A percentile compares a stretch with the other conserved stretches of the same genome.
phyloP scores from a whole-genome alignment of 37 sponge, comb jelly and placozoan species.

The Aplysina aerophoba region DNA sequence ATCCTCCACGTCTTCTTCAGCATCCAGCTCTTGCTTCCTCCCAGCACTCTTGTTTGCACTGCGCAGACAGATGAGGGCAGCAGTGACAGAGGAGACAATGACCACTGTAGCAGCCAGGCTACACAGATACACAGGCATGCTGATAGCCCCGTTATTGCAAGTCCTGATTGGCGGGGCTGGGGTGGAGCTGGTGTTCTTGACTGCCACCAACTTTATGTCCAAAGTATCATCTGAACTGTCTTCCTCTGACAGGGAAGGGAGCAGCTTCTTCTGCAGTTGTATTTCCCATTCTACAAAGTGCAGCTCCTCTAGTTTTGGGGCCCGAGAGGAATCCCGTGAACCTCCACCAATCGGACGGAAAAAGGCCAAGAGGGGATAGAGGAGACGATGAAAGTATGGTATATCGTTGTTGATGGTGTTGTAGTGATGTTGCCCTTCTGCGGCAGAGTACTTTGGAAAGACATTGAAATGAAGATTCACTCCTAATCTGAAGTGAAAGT shows the following conservation, averaged over 20 bases:
- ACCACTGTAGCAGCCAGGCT: constrained; percentile 4
- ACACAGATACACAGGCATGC: constrained; percentile 24
- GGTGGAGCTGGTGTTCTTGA: background rate
- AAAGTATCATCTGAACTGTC: background rate
- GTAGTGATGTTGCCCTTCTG: background rate
- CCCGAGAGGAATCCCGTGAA: too few species aligned
- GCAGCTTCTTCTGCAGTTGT: background rate
- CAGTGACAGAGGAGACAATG: constrained; percentile 45
- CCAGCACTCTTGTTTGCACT: constrained; percentile 37
- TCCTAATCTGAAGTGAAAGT: constrained; percentile 21
- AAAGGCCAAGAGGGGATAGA: constrained; percentile 42
- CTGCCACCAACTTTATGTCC: background rate
- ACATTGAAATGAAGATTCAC: constrained; percentile 38
- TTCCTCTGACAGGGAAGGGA: background rate
- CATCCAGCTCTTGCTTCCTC: constrained; percentile 33
- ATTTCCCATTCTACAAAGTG: constrained; percentile 19
- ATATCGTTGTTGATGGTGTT: background rate
- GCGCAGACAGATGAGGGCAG: constrained; percentile 62
- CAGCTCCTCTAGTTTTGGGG: background rate
- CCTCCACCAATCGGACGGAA: constrained; percentile 51
- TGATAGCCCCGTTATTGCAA: background rate
- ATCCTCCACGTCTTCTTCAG: constrained; percentile 39
- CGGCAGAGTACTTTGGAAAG: constrained; percentile 42
- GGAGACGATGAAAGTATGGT: constrained; percentile 40
- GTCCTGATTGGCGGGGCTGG: background rate